Evolutionary conservation across 2,113 vertebrate genomes (phyloP), one percentile per base, ranked within the genome.

Genomic region (Alethe castanea): DNA sequence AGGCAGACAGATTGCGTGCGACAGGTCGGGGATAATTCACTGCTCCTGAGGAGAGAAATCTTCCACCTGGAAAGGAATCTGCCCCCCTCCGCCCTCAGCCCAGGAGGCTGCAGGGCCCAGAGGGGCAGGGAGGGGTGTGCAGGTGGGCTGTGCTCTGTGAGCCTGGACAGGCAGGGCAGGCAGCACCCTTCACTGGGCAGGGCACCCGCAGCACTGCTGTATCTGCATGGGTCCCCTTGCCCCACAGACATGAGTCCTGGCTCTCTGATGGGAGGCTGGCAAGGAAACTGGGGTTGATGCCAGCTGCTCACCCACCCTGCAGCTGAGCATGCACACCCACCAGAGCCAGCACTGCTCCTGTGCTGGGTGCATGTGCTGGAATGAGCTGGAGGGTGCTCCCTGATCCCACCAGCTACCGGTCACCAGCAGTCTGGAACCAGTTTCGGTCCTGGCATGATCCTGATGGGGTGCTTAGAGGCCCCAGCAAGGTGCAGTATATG

Each of bases 41-140:
- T 85, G 84, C 93, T 92, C 56, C 65, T 1, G 5, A 82, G 69
- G 42, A 94, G 73, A 89, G 57, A 89, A 92, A 87, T 81, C 84
- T 73, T 96, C 92, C 92, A 78, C 78, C 92, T 89, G 96, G 96
- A 96, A 96, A 89, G 92, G 92, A 94, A 96, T 96, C 87, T 81
- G 35, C 26, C 4, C 25, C 59, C 6, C 87, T 91, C 84, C 87
- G 0, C 94, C 86, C 91, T 92, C 69, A 91, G 42, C 71, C 8
- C 72, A 67, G 53, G 48, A 78, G 59, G 35, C 82, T 92, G 56
- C 44, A 67, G 82, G 57, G 71, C 94, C 76, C 8, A 33, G 77
- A 81, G 92, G 76, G 76, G 33, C 77, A 91, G 91, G 96, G 67
- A 96, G 86, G 54, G 67, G 47, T 38, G 45, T 72, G 83, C 83